Conservation (phyloP, 1,140 invertebrate species). For the Gonioctena quinquepunctata region DNA sequence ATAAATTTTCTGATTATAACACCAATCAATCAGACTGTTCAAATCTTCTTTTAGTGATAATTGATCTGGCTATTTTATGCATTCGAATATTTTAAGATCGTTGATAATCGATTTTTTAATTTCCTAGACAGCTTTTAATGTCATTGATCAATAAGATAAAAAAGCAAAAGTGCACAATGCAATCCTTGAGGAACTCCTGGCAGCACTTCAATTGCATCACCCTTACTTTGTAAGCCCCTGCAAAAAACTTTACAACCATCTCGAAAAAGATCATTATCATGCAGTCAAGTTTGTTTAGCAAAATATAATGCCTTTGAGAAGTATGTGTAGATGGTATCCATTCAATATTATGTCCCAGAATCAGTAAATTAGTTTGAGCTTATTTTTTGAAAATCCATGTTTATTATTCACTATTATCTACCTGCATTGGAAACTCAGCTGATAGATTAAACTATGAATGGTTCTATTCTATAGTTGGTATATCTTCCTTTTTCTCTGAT, state of each 20-base stretch:
- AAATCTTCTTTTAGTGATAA: too few relatives aligned
- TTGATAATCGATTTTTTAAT: too few relatives aligned
- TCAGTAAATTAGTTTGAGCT: neutral
- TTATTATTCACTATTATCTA: neutral
- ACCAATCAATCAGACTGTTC: too few relatives aligned
- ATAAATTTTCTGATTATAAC: too few relatives aligned
- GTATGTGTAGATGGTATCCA: neutral
- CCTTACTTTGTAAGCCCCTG: neutral
- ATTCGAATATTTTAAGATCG: too few relatives aligned
- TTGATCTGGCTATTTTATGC: too few relatives aligned
- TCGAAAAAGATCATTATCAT: neutral
- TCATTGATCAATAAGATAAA: too few relatives aligned
- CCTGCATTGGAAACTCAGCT: neutral
- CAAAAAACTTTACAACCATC: neutral
- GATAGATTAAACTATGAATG: neutral
- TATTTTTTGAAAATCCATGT: neutral
- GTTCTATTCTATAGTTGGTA: neutral
- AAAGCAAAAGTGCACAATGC: neutral
- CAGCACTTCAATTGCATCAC: neutral
- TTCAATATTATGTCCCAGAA: neutral
- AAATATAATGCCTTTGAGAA: neutral
- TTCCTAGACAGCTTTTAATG: too few relatives aligned
- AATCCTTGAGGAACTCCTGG: too few relatives aligned
- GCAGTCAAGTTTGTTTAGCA: neutral
- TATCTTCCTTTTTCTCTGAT: neutral